Conservation (phyloP, 2,888 invertebrate species). For the Hypselothyrea guttata region DNA sequence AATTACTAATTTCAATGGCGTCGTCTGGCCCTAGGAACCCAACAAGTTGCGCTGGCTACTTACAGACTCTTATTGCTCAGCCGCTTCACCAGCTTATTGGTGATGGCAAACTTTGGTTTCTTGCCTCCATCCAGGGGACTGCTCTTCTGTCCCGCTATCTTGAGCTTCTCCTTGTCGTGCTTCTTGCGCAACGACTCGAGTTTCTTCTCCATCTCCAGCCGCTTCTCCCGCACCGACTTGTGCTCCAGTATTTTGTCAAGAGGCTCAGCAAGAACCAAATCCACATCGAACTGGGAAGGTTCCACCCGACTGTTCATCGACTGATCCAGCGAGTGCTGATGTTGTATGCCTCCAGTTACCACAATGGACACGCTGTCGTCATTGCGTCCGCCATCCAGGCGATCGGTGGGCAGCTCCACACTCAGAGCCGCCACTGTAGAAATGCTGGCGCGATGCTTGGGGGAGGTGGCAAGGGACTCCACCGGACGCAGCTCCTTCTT, state of each 20-base stretch:
- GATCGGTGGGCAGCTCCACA: conserved; percentile 72
- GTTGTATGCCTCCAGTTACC: conserved; percentile 76
- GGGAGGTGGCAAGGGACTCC: conserved; percentile 82
- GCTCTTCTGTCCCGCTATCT: conserved; percentile 84
- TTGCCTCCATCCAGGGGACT: conserved; percentile 85
- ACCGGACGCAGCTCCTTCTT: conserved; percentile 81
- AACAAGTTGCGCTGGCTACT: conserved; percentile 77
- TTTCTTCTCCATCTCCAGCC: conserved; percentile 93
- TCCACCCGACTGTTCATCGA: conserved; percentile 79
- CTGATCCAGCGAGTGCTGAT: conserved; percentile 82
- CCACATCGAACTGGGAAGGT: conserved; percentile 79
- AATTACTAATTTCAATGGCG: conserved; percentile 80
- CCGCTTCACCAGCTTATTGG: conserved; percentile 89
- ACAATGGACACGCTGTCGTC: conserved; percentile 58
- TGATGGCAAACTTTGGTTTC: conserved; percentile 88
- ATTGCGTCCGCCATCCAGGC: conserved; percentile 58
- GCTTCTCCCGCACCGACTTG: conserved; percentile 92
- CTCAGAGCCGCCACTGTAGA: conserved; percentile 75
- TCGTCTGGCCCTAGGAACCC: conserved; percentile 50
- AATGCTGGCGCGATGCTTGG: conserved; percentile 83
- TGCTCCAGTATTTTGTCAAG: conserved; percentile 90
- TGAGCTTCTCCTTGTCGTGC: conserved; percentile 89
- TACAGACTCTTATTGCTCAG: conserved; percentile 91
- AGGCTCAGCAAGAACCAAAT: conserved; percentile 87
- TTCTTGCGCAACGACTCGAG: conserved; percentile 91